Conservation (phyloP, 2,797 vertebrate genomes). For the Chrosomus eos region DNA sequence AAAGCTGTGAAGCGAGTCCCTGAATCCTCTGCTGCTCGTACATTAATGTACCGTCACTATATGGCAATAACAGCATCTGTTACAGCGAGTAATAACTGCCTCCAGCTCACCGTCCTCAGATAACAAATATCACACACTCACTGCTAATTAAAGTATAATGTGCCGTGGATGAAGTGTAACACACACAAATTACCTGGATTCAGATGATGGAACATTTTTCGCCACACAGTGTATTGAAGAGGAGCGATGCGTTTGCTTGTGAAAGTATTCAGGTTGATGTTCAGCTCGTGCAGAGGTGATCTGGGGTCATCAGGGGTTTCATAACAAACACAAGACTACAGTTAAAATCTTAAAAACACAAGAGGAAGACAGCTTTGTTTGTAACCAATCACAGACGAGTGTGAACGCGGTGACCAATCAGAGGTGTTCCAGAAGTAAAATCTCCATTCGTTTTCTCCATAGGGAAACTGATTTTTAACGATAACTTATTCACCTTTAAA, state of each 20-base stretch:
- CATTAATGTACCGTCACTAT: not conserved
- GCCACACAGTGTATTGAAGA: slow-evolving; percentile 86
- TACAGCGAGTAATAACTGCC: not conserved
- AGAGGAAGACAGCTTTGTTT: no score
- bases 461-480: not conserved
- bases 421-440: no score
- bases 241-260: slow-evolving; percentile 77
- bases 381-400: no score
- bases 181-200: slow-evolving; percentile 73
- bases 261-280: slow-evolving; percentile 70
- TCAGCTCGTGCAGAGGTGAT: slow-evolving; percentile 59
- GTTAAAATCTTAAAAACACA: not conserved
- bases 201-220: slow-evolving; percentile 81
- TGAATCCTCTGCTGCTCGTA: not conserved
- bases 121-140: not conserved
- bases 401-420: not conserved
- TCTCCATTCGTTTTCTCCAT: no score
- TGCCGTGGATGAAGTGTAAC: not conserved
- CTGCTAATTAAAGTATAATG: not conserved
- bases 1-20: not conserved
- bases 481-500: no score
- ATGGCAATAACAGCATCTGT: slow-evolving; percentile 29
- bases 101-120: not conserved
- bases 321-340: not conserved
- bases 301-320: slow-evolving; percentile 55